Base-by-base conservation (phyloP, 2,888 invertebrate species). In the Cantharis rustica region DNA sequence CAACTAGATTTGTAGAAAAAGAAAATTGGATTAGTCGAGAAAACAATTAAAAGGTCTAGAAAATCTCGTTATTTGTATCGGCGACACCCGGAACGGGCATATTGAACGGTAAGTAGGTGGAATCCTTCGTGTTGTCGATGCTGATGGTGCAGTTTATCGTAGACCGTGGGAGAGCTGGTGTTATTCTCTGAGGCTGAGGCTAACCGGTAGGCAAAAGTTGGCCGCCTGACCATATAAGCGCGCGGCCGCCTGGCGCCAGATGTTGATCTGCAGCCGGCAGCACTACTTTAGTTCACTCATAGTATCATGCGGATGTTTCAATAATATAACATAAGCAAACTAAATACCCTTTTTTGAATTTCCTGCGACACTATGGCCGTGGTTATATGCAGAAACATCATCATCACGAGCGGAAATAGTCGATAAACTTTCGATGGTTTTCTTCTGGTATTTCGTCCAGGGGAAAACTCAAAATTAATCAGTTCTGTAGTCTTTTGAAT, bases 211-310 rank as follows among this genome's bases (percentile, higher is more conserved):
- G 78, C 74, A 75, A 75, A 76, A 84, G 83, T 83, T 84, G 85
- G 82, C 84, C 83, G 85, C 83, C 84, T 85, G 85, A 84, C 86
- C 86, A 86, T 86, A 86, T 85, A 84, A 84, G 85, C 81, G 84
- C 81, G 83, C 84, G 85, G 83, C 85, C 82, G 84, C 84, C 85
- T 86, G 86, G 86, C 86, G 86, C 86, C 86, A 86, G 86, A 86
- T 86, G 86, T 86, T 86, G 86, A 84, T 85, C 84, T 84, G 76
- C 74, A 74, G 76, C 78, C 75, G 76, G 75, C 78, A 73, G 78
- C 76, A 66, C 70, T 71, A 77, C 71, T 76, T 61, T 13, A 15
- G 31, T 15, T 23, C 76, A 74, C 76, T 17, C 47, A 9, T 17
- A 31, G 23, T 62, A 69, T n/a, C 11, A 11, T 62, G 76, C 73